Conservation (phyloP, 2,113 vertebrate species). For the Morone saxatilis region DNA sequence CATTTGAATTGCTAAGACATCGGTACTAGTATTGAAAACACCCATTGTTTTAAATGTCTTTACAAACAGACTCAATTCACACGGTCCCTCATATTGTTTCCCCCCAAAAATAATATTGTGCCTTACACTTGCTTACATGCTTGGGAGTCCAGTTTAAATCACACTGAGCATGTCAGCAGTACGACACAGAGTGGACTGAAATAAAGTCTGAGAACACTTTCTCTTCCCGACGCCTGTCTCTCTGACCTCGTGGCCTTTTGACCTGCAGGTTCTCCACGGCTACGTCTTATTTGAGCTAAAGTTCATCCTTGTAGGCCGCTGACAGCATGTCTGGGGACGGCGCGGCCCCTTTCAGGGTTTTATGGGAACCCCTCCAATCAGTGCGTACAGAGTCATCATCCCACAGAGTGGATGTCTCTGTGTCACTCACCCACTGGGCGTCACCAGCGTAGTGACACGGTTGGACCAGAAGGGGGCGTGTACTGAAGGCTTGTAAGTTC, state of each 20-base stretch:
- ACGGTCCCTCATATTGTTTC: not conserved
- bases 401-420: constrained; percentile 97
- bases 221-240: constrained; percentile 23
- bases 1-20: constrained; percentile 21
- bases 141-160: constrained; percentile 29
- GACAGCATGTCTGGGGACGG: constrained; percentile 77
- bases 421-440: constrained; percentile 93
- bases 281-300: constrained; percentile 78
- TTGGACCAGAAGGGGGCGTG: constrained; percentile 90
- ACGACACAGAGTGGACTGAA: not conserved
- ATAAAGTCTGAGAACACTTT: constrained; percentile 35
- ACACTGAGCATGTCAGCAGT: constrained; percentile 15
- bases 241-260: constrained; percentile 27
- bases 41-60: not conserved
- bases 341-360: constrained; percentile 87
- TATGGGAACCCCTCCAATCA: constrained; percentile 92
- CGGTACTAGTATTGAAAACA: constrained; percentile 8
- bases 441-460: constrained; percentile 96
- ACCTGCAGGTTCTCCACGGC: constrained; percentile 6
- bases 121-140: not conserved
- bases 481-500: constrained; percentile 90
- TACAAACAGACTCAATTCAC: constrained; percentile 4
- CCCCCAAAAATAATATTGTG: not conserved
- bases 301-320: constrained; percentile 86
- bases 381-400: constrained; percentile 90